Evolutionary conservation across 2,888 invertebrate genomes (phyloP).

Genomic region (Pinctada fucata): DNA sequence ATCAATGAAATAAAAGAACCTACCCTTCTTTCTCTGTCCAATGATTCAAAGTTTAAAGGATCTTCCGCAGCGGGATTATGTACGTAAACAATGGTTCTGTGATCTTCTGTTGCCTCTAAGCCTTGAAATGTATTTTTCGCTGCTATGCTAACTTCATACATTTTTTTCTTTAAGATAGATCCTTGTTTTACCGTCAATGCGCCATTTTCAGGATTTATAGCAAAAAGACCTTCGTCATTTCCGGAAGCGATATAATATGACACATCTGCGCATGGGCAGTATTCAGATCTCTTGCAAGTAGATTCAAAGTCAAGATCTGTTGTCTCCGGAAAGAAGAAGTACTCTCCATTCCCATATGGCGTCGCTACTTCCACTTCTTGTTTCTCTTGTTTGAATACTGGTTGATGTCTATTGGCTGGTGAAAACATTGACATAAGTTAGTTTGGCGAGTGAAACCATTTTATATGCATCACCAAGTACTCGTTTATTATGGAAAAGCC

Average conservation of each 20-base stretch:
- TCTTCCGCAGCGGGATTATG: neutral
- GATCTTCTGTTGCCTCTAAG: neutral
- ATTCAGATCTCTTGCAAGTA: constrained; percentile 18
- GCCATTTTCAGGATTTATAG: constrained; percentile 38
- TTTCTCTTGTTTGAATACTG: constrained; percentile 22
- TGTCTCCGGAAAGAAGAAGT: constrained; percentile 14
- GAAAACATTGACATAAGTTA: too few relatives aligned
- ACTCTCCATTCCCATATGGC: neutral
- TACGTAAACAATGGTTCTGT: neutral
- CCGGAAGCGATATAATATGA: constrained; percentile 25
- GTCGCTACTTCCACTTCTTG: constrained; percentile 5
- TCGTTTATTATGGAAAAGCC: too few relatives aligned
- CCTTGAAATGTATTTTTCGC: constrained; percentile 8
- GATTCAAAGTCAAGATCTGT: constrained; percentile 19
- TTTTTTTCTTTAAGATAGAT: neutral
- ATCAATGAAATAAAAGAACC: neutral
- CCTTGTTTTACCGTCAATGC: constrained; percentile 26
- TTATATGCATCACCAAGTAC: too few relatives aligned
- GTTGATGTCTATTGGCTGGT: constrained; percentile 26
- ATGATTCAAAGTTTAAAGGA: neutral
- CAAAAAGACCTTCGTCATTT: constrained; percentile 34
- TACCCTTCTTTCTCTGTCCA: constrained; percentile 3
- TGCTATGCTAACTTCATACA: constrained; percentile 17
- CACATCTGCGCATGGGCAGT: constrained; percentile 35
- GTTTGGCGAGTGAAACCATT: too few relatives aligned